Evolutionary conservation across 2,113 vertebrate species (phyloP).

Genomic region (Nesoenas mayeri): DNA sequence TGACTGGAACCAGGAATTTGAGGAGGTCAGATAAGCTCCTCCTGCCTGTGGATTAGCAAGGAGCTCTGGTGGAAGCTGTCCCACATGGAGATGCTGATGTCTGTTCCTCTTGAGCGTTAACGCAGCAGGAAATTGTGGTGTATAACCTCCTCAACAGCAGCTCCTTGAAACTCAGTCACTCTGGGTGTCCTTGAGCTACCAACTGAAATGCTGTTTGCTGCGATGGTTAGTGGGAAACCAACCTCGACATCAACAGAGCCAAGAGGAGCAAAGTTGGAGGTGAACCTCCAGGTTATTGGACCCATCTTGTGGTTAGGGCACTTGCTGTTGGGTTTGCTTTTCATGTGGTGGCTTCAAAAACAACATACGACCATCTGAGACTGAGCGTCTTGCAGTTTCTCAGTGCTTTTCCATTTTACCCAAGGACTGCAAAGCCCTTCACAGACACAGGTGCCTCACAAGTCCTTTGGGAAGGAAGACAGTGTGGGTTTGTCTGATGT

Average conservation of each 20-base stretch:
- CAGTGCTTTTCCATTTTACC: background rate
- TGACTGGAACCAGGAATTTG: background rate
- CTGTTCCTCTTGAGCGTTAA: background rate
- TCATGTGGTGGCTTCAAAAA: background rate
- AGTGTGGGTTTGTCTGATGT: accelerated
- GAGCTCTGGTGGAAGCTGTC: background rate
- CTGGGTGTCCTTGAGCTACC: background rate
- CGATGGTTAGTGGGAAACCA: background rate
- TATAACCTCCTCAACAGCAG: background rate
- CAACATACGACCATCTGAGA: background rate
- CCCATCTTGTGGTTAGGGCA: background rate
- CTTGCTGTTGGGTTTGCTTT: background rate
- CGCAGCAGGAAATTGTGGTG: accelerated
- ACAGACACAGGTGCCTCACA: background rate
- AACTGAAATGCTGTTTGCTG: background rate
- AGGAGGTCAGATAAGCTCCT: background rate
- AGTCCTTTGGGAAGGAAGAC: background rate
- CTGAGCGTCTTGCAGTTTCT: background rate
- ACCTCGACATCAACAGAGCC: background rate
- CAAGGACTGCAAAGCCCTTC: background rate
- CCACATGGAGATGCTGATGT: background rate
- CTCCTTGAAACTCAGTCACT: background rate
- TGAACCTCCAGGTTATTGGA: background rate
- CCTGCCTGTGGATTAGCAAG: background rate
- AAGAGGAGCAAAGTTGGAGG: background rate